Base-by-base conservation (phyloP, 2,888 invertebrate genomes). In the Clitarchus hookeri region DNA sequence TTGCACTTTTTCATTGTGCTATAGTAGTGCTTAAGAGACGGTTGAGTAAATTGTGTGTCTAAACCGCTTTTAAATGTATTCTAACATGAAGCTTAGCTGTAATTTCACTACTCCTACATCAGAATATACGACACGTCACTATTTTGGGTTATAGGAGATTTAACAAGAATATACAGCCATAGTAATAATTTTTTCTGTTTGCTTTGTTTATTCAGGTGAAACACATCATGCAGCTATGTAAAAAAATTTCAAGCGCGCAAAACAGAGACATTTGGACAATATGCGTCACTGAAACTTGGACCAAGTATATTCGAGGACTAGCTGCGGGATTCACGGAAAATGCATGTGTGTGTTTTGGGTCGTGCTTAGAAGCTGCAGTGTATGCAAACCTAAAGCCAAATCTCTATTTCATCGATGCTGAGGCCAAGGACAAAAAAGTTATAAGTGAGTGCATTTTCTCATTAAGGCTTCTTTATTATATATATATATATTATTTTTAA, bases 341-440 rank as follows among this genome's bases (percentile, higher is more conserved):
- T 44, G 27, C 36, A 6, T 82, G 36, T 27, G 82, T 82, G 36
- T 27, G 27, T 26, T 95, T 97, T 86, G 94, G 95, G 0, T 95
- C 96, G 36, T 94, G 94, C 88, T 93, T 96, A 88, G 97, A 97
- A 91, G 96, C 96, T 84, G 94, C 96, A 0, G 91, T 96, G 23
- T 97, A 95, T 91, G 95, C 94, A n/a, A 88, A 93, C 90, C 91
- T 93, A 88, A 87, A 92, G 89, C 91, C 94, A 83, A 91, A 91
- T 23, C 89, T 94, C 44, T 91, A 92, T 87, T 90, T 93, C 86
- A 86, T 91, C 2, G 90, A 91, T 44, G 91, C 91, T 13, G 90
- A 91, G 3, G 91, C 91, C 6, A 95, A 94, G 90, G 86, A 91
- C 0, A 88, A 91, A 2, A 90, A 90, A 48, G 90, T 94, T 78